A percentile compares a stretch with the other conserved stretches of the same genome.
These are phyloP conservation scores for Atrichornis clamosus DNA, from an alignment of 2,113 vertebrate species.

Conservation along the genomic window DNA sequence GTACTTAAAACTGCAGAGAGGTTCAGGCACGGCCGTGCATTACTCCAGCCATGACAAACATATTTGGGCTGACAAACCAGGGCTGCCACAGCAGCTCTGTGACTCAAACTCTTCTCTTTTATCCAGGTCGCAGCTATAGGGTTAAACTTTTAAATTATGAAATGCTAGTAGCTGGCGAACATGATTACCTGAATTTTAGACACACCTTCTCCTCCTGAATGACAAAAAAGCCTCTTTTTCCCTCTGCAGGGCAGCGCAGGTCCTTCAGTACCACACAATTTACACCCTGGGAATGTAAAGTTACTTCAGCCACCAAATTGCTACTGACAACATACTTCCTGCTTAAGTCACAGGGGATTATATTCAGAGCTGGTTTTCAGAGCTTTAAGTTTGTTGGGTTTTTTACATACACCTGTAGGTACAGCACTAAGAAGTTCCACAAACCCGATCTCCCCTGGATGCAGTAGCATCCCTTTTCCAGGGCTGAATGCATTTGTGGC, in stretches of 20 bases:
- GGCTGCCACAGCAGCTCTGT: neutral
- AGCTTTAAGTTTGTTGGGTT: neutral
- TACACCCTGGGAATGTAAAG: neutral
- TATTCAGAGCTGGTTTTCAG: neutral
- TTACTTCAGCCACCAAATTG: neutral
- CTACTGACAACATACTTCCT: neutral
- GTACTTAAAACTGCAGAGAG: neutral
- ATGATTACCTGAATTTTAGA: neutral
- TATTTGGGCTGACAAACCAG: neutral
- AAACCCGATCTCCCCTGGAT: neutral
- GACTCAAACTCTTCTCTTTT: neutral
- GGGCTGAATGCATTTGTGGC: neutral
- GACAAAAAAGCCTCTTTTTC: neutral
- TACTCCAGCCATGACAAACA: neutral
- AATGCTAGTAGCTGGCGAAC: neutral
- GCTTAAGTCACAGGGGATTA: neutral
- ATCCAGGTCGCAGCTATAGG: neutral
- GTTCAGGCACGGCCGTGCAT: fast-evolving
- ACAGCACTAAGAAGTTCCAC: neutral
- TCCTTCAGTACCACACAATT: neutral
- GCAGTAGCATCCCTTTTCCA: neutral
- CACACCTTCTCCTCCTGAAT: neutral
- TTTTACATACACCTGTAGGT: neutral
- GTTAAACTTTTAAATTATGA: neutral
- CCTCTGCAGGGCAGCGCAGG: neutral